phyloP scores from a whole-genome alignment of 2,113 vertebrate genomes.

The Canis aureus region DNA sequence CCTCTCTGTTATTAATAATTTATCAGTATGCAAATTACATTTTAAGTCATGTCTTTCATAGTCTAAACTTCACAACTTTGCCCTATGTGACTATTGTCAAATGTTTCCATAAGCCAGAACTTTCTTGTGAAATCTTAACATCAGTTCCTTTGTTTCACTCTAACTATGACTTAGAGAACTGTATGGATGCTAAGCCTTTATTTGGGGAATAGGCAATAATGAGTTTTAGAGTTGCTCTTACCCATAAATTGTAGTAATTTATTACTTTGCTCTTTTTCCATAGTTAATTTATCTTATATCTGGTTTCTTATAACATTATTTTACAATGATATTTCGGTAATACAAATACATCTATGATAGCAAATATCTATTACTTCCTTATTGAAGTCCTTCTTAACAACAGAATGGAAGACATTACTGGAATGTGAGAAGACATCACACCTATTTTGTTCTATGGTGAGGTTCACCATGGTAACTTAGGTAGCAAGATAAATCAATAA shows the following conservation, averaged over 20 bases:
- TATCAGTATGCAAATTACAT: neutral
- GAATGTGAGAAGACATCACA: neutral
- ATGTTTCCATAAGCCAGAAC: neutral
- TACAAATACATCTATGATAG: neutral
- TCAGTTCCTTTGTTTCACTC: neutral
- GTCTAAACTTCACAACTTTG: neutral
- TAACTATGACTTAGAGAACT: neutral
- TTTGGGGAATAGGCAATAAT: neutral
- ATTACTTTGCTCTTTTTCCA: neutral
- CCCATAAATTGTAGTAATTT: neutral
- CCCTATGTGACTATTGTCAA: neutral
- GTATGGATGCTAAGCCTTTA: neutral
- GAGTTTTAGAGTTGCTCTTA: neutral
- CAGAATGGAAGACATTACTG: neutral
- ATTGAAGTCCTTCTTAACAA: constrained; percentile 32
- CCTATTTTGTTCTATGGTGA: neutral
- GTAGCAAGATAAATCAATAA: neutral
- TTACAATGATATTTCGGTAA: neutral
- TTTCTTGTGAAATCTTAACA: neutral
- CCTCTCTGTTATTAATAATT: neutral
- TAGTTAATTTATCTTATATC: neutral
- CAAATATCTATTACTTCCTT: constrained; percentile 22
- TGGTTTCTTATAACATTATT: neutral
- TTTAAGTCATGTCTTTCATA: constrained; percentile 37
- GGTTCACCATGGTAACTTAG: neutral